phyloP scores from a whole-genome alignment of 1,140 invertebrate species.

The Sesamia nonagrioides region DNA sequence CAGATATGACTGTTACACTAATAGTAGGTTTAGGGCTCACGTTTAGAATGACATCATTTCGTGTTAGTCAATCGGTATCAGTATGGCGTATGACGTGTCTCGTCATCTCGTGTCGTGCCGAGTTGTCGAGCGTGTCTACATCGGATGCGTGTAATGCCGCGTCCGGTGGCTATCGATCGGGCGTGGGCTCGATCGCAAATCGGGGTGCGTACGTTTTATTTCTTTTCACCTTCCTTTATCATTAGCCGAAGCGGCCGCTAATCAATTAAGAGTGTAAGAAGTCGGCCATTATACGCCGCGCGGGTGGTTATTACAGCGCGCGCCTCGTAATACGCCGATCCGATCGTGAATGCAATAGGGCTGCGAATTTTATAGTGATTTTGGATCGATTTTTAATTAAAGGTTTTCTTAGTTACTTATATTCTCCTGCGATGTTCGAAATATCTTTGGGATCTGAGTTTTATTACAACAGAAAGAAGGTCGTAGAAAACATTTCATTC shows the following conservation, averaged over 20 bases:
- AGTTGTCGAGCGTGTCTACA: neutral
- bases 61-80: constrained; percentile 48
- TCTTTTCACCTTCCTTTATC: constrained; percentile 86
- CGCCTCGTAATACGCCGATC: constrained; percentile 84
- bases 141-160: constrained; percentile 53
- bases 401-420: constrained; percentile 65
- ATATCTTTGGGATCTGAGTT: constrained; percentile 6
- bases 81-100: neutral
- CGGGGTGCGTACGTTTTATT: constrained; percentile 80
- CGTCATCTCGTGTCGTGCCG: neutral
- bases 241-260: constrained; percentile 86
- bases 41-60: constrained; percentile 66
- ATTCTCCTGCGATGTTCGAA: constrained; percentile 43
- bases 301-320: constrained; percentile 84
- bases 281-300: constrained; percentile 84
- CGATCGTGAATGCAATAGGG: constrained; percentile 85
- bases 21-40: constrained; percentile 61
- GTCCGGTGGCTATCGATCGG: constrained; percentile 69
- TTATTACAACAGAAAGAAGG: constrained; percentile 39
- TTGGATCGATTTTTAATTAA: constrained; percentile 83
- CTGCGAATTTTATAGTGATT: constrained; percentile 83
- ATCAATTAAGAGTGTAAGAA: constrained; percentile 87
- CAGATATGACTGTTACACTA: constrained; percentile 61
- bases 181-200: constrained; percentile 75
- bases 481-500: constrained; percentile 44